A percentile compares a stretch with the other conserved stretches of the same genome.
Evolutionary conservation across 1,140 invertebrate genomes (phyloP).

Genomic region (Zaprionus vittiger): DNA sequence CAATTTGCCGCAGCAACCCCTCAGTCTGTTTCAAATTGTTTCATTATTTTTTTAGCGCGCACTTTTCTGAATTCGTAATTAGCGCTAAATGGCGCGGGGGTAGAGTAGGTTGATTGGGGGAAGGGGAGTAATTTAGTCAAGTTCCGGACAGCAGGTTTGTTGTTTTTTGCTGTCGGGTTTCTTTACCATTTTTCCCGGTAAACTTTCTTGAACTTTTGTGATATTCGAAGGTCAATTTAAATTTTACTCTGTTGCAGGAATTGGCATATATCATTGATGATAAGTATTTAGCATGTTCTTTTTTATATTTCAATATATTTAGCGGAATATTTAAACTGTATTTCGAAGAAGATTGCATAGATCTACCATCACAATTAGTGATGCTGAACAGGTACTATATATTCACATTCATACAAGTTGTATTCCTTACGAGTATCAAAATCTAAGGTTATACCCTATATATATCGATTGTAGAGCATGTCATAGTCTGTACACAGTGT

Average conservation of each 20-base stretch:
- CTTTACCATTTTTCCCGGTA: background rate
- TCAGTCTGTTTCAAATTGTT: constrained; percentile 40
- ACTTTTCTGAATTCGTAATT: constrained; percentile 74
- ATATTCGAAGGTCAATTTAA: background rate
- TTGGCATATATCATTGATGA: background rate
- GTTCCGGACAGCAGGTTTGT: constrained; percentile 35
- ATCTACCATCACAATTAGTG: too few species aligned
- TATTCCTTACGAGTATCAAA: background rate
- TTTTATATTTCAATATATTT: background rate
- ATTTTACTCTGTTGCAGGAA: background rate
- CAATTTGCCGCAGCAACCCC: constrained; percentile 61
- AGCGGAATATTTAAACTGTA: rapidly evolving
- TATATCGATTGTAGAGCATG: background rate
- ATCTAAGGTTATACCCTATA: background rate
- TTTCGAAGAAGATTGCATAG: too few species aligned
- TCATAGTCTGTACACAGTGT: background rate
- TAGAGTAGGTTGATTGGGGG: background rate
- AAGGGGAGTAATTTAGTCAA: constrained; percentile 1
- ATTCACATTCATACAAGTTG: background rate
- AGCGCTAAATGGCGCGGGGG: constrained; percentile 36
- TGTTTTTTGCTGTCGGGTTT: constrained; percentile 13
- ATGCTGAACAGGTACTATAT: too few species aligned
- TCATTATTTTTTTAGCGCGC: constrained; percentile 58
- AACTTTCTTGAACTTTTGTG: background rate
- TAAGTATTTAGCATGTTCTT: background rate